Evolutionary conservation across 2,797 vertebrate species (phyloP), one percentile per base, ranked within the genome.

Genomic region (Cynodonichthys magdalenae): DNA sequence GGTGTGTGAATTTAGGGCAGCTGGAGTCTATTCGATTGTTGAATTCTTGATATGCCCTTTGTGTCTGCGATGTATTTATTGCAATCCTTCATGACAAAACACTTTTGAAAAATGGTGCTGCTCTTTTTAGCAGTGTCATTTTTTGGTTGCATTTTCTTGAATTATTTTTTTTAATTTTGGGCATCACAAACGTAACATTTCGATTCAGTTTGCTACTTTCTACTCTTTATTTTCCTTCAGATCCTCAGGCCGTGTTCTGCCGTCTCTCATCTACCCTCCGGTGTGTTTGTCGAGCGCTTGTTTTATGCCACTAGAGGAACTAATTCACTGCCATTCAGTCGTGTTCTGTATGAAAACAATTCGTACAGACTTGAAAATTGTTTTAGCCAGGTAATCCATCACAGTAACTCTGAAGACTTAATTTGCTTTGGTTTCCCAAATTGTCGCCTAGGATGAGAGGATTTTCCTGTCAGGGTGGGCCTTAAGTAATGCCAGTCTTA

Each of bases 401-500:
- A 81, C 50, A 67, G 58, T 66, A 71, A 81, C 79, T 73, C 68
- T 14, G 12, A 68, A 91, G 83, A 79, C 65, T 77, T 92, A 92
- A 94, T 92, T 92, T 94, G 93, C 94, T 92, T 88, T 90, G 42
- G 66, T 79, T 74, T 69, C 72, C 61, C 56, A 71, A 56, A 57
- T 71, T 74, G 69, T 66, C 56, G 53, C 66, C 44, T 17, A 36
- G 29, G 69, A 77, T 60, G 55, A 75, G 76, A 53, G 60, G 45
- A 51, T 77, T 75, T 71, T 79, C 53, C 67, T 73, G 56, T 79
- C 63, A 58, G 58, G 63, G 57, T 77, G 44, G 46, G 57, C 49
- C 49, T 70, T 62, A 51, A 51, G 54, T 59, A 63, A 69, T 45
- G 14, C 5, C 44, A 29, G 49, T 44, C 59, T 75, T 58, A 53